These are phyloP conservation scores for Autographa pulchrina DNA, from an alignment of 2,888 invertebrate species.

Conservation along the genomic window DNA sequence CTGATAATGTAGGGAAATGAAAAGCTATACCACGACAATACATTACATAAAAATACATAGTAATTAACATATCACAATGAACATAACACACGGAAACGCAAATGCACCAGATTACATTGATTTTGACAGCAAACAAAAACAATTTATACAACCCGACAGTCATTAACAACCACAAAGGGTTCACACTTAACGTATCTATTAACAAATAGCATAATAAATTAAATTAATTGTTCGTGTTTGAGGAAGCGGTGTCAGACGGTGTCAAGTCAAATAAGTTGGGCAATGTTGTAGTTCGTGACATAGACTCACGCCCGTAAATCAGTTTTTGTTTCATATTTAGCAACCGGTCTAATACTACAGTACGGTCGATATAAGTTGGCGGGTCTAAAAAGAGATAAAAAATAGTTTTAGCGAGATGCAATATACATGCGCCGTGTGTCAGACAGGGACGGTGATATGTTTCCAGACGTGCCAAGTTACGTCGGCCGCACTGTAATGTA, in stretches of 20 bases:
- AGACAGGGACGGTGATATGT: too few species aligned
- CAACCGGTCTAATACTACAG: conserved; percentile 13
- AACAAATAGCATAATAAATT: conserved; percentile 38
- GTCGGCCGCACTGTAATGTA: conserved; percentile 12
- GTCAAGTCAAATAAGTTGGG: conserved; percentile 49
- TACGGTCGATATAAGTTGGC: too few species aligned
- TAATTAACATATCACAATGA: conserved; percentile 4
- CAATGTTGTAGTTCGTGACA: conserved; percentile 63
- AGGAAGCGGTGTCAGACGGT: conserved; percentile 56
- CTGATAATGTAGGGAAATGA: neutral
- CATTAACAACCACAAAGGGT: conserved; percentile 37
- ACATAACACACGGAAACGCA: conserved; percentile 20
- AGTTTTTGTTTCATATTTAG: conserved; percentile 45
- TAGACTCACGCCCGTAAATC: conserved; percentile 62
- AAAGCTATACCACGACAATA: neutral
- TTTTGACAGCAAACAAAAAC: conserved; percentile 33
- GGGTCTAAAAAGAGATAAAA: too few species aligned
- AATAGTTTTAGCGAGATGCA: too few species aligned
- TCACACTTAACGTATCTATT: conserved; percentile 34
- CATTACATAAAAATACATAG: neutral
- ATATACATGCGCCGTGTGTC: too few species aligned
- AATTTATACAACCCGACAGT: conserved; percentile 26
- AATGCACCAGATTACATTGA: conserved; percentile 33
- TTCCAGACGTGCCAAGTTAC: too few species aligned
- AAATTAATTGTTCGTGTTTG: conserved; percentile 35